Evolutionary conservation across 2,113 vertebrate genomes (phyloP), one percentile per base, ranked within the genome.

Genomic region (Verasper variegatus): DNA sequence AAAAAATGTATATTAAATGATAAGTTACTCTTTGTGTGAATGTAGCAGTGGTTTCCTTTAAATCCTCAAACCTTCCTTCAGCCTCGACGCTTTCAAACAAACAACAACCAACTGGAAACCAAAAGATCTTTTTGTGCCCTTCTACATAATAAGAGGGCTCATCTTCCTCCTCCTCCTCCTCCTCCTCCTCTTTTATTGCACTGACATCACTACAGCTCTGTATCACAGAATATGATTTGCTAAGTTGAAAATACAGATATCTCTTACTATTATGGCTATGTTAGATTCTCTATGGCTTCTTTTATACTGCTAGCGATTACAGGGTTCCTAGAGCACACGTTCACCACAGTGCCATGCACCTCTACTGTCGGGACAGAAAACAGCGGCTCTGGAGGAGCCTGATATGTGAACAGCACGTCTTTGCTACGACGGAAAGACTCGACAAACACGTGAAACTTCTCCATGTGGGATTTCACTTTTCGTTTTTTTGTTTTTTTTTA

Each of bases 241-340:
- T 82, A 85, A 69, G 71, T 76, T 68, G 10, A 90, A 87, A 83
- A 81, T 82, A 87, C 83, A 83, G 52, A 81, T 69, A 66, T 77
- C 60, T 51, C 15, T 51, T 23, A 66, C 47, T 81, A 71, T 54
- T 86, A 89, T 91, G 89, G 89, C 91, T 92, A 12, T 60, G 66
- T 73, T 70, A 80, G 18, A 68, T 83, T 75, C 66, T 81, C 80
- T 92, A 88, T 91, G 88, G 90, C 88, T 92, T 89, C 40, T 85
- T 85, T 68, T 74, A 68, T 68, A 75, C 35, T 3, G 47, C 80
- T 74, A 85, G 68, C 31, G n/a, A 54, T 75, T 76, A 82, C 71
- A 87, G 65, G 47, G 49, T 75, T 54, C 14, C 51, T n/a, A 54
- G 40, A 3, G 40, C 40, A 42, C 40, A 12, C 14, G 51, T 72